Evolutionary conservation across 1,140 invertebrate genomes (phyloP), one percentile per base, ranked within the genome.

Genomic region (Drosophila pruinosa): DNA sequence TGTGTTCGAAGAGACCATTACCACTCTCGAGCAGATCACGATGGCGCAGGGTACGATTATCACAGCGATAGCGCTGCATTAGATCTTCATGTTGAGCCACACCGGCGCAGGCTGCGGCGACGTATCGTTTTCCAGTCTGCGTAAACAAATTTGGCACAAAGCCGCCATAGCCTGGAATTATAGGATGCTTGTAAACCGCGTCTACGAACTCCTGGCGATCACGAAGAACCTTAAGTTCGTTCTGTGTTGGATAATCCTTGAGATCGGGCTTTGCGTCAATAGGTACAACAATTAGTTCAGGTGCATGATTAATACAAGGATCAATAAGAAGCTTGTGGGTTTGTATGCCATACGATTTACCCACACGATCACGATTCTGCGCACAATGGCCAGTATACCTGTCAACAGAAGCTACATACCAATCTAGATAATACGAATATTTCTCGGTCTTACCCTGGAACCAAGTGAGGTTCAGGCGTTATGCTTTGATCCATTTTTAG

Each of bases 321-420:
- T 96, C 95, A 56, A 95, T 77, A 0, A 96, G 92, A 6, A 95
- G 91, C 90, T 95, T 95, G 90, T 96, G 94, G 0, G 95, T 95
- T 43, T 93, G 92, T 2, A 92, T 93, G 22, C 95, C 95, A 91
- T 94, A 96, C 1, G 94, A 95, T 89, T 95, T 93, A 2, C 95
- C 95, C 43, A 94, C 93, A 39, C 94, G 93, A 79, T 93, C 95
- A 24, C 93, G 94, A 91, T 94, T 94, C 76, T 95, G 94, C 1
- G 95, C 94, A 83, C 94, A 95, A 78, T 95, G 94, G 8, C 95
- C 95, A 2, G 94, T 94, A 78, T 96, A 96, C 36, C 95, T 96
- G 73, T 38, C 39, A 54, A 19, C 2, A n/a, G n/a, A n/a, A 45
- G n/a, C 0, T 45, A 22, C 12, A 8, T 12, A 6, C 21, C 4